These are phyloP conservation scores for Platycnemis pennipes DNA, from an alignment of 2,888 invertebrate species.

Conservation along the genomic window DNA sequence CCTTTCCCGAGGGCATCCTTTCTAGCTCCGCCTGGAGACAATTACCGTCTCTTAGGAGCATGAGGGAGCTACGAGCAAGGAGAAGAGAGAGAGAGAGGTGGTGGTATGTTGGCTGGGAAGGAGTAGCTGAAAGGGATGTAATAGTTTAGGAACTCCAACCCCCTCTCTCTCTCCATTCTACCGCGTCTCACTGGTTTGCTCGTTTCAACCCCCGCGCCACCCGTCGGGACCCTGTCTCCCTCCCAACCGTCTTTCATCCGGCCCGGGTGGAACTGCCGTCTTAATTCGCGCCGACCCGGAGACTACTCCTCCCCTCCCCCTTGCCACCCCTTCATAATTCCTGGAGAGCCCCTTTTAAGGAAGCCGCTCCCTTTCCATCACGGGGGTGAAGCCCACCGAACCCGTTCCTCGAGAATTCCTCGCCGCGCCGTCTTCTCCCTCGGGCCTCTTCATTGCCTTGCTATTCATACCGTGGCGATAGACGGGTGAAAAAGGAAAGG, in stretches of 20 bases:
- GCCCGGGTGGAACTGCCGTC: conserved; percentile 1
- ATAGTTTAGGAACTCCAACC: conserved; percentile 18
- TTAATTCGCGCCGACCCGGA: conserved; percentile 29
- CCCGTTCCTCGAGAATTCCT: background rate
- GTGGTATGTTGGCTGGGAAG: background rate
- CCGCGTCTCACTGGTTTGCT: background rate
- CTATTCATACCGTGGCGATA: background rate
- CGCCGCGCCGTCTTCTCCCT: no score
- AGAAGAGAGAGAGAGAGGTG: background rate
- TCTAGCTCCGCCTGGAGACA: background rate
- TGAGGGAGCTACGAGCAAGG: background rate
- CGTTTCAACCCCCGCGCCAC: background rate
- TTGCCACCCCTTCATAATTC: background rate
- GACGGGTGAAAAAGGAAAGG: background rate
- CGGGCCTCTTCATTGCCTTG: conserved; percentile 37
- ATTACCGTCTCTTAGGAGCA: background rate
- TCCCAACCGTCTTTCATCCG: background rate
- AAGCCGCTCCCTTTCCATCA: background rate
- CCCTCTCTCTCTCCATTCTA: background rate
- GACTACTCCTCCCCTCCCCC: background rate
- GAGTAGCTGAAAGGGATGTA: background rate
- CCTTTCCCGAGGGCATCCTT: background rate
- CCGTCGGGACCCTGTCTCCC: background rate
- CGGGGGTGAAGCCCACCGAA: background rate
- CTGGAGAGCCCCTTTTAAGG: background rate